Evolutionary conservation across 2,797 vertebrate genomes (phyloP).

Genomic region (Vipera ursinii): DNA sequence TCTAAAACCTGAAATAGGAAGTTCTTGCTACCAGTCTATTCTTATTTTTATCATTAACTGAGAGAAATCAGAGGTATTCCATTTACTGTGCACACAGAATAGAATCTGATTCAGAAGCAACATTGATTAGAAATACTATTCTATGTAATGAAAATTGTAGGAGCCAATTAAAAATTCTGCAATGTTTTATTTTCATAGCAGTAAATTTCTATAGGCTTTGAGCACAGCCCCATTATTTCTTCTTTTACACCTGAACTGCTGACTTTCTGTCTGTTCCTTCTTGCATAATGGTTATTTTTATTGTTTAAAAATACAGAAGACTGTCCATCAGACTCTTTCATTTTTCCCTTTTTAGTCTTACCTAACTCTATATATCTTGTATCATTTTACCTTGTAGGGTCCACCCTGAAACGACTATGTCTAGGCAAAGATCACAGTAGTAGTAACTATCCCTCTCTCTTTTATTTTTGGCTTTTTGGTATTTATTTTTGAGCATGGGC

Average conservation of each 20-base stretch:
- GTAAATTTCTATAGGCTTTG: slow-evolving; percentile 63
- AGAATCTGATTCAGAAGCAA: slow-evolving; percentile 52
- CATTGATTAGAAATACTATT: slow-evolving; percentile 24
- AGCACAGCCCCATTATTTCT: slow-evolving; percentile 71
- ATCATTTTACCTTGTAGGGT: slow-evolving; percentile 95
- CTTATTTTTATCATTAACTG: slow-evolving; percentile 58
- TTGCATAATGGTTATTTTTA: slow-evolving; percentile 77
- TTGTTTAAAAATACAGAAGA: slow-evolving; percentile 83
- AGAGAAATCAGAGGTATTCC: slow-evolving; percentile 55
- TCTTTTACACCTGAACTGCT: slow-evolving; percentile 74
- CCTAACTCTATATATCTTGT: slow-evolving; percentile 87
- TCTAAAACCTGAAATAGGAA: slow-evolving; percentile 60
- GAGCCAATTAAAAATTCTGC: slow-evolving; percentile 48
- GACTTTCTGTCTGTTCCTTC: slow-evolving; percentile 77
- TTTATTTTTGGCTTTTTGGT: slow-evolving; percentile 70
- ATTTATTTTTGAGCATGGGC: slow-evolving; percentile 81
- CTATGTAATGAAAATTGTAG: slow-evolving; percentile 57
- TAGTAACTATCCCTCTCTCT: slow-evolving; percentile 93
- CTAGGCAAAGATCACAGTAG: slow-evolving; percentile 97
- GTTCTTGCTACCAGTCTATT: slow-evolving; percentile 53
- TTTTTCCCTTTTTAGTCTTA: slow-evolving; percentile 73
- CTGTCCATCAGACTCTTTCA: slow-evolving; percentile 73
- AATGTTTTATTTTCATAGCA: slow-evolving; percentile 61
- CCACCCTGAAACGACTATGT: slow-evolving; percentile 96
- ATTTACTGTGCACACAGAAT: slow-evolving; percentile 56